These are phyloP conservation scores for Melospiza georgiana DNA, from an alignment of 2,113 vertebrate species.

Conservation along the genomic window DNA sequence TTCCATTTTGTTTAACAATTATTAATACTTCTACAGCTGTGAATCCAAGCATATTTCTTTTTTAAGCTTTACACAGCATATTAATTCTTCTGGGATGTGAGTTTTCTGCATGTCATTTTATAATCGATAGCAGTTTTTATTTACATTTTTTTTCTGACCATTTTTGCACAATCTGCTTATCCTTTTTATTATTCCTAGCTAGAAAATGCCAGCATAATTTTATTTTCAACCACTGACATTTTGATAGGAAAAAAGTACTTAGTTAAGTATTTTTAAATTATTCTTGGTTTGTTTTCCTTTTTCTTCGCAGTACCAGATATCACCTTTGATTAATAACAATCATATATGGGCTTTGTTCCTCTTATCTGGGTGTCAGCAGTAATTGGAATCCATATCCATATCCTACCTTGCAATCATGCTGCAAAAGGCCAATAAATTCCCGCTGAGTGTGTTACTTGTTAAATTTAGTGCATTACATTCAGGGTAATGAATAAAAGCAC, in stretches of 20 bases:
- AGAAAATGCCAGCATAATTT: conserved; percentile 15
- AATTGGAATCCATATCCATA: conserved; percentile 81
- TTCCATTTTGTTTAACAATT: background rate
- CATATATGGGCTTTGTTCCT: conserved; percentile 71
- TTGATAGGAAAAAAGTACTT: background rate
- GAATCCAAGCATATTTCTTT: background rate
- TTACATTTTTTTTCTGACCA: background rate
- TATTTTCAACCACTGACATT: conserved; percentile 23
- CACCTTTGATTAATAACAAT: conserved; percentile 75
- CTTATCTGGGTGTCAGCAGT: conserved; percentile 78
- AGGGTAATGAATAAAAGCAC: conserved; percentile 81
- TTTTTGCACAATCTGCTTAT: background rate
- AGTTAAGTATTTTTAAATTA: conserved; percentile 22
- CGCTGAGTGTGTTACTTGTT: conserved; percentile 80
- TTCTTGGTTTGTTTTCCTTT: conserved; percentile 43
- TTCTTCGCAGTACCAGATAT: conserved; percentile 46
- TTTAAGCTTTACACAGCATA: background rate
- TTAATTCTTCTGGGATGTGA: background rate
- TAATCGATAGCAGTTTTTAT: background rate
- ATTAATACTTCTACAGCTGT: background rate
- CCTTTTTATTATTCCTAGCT: conserved; percentile 29
- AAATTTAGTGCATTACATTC: conserved; percentile 81
- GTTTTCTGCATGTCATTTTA: background rate
- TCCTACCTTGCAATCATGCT: conserved; percentile 75
- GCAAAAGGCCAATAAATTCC: conserved; percentile 81